These are phyloP conservation scores for Ifrita kowaldi DNA, from an alignment of 2,113 vertebrate genomes.

Conservation along the genomic window DNA sequence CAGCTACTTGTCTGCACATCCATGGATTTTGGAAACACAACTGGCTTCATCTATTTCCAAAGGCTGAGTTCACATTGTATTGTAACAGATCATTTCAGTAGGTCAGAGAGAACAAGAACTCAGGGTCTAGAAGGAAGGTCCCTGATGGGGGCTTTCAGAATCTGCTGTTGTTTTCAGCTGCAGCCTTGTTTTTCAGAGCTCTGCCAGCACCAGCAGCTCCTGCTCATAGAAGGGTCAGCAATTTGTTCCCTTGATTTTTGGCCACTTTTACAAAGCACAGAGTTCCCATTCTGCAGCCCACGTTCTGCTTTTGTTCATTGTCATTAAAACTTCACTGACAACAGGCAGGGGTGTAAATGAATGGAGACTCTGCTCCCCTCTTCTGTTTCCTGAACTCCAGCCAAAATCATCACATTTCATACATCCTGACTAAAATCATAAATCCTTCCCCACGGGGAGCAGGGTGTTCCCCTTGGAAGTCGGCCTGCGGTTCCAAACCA, in stretches of 20 bases:
- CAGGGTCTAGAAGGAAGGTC: background rate
- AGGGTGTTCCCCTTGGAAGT: slow-evolving; percentile 20
- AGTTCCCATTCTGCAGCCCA: background rate
- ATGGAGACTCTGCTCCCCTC: background rate
- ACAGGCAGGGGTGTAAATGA: background rate
- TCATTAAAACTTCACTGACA: background rate
- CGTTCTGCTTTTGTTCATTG: background rate
- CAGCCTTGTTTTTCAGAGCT: background rate
- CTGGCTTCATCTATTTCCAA: background rate
- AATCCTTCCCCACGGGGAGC: slow-evolving; percentile 7
- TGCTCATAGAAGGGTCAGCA: background rate
- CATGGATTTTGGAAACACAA: background rate
- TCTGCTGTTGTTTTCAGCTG: background rate
- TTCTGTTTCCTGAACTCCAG: background rate
- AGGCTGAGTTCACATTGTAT: background rate
- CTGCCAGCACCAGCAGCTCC: background rate
- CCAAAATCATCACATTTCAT: background rate
- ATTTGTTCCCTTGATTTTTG: background rate
- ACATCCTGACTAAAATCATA: slow-evolving; percentile 35
- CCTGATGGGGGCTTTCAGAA: background rate
- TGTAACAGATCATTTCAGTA: background rate
- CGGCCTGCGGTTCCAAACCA: background rate
- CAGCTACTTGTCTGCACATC: background rate
- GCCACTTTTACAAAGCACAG: background rate
- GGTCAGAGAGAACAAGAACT: background rate